Evolutionary conservation across 2,888 invertebrate species (phyloP).

Genomic region (Theodoxus fluviatilis): DNA sequence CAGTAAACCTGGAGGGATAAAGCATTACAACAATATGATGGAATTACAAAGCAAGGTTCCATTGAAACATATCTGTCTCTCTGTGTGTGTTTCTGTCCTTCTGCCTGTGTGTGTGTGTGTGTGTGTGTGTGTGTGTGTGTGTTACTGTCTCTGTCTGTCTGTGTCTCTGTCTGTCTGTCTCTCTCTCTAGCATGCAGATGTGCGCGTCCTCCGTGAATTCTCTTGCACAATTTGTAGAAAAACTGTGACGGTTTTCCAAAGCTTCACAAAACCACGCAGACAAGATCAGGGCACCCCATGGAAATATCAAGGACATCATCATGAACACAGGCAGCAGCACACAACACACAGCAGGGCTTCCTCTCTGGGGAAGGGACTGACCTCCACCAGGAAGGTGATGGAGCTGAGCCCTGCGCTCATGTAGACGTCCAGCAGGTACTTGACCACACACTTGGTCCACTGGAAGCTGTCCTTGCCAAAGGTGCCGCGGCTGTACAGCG

Average conservation of each 20-base stretch:
- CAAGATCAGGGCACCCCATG: too few species aligned
- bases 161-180: background rate
- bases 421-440: constrained; percentile 96
- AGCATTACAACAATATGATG: too few species aligned
- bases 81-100: background rate
- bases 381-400: constrained; percentile 92
- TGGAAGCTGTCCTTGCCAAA: constrained; percentile 99
- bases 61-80: background rate
- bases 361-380: constrained; percentile 44
- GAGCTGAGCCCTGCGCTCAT: constrained; percentile 85
- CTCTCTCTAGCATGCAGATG: constrained; percentile 28
- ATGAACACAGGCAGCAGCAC: background rate
- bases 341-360: background rate
- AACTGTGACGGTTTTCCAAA: too few species aligned
- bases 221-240: background rate
- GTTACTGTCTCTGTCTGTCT: background rate
- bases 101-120: background rate
- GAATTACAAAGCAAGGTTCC: too few species aligned
- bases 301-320: background rate
- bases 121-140: constrained; percentile 8
- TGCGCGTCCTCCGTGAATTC: constrained; percentile 22
- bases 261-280: too few species aligned
- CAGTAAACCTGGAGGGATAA: too few species aligned
- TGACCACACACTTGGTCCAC: constrained; percentile 99
- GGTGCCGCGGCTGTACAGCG: constrained; percentile 91